Percentiles rank a stretch among this genome's conserved stretches.
phyloP scores from a whole-genome alignment of 1,140 invertebrate species.

The Araneus ventricosus region DNA sequence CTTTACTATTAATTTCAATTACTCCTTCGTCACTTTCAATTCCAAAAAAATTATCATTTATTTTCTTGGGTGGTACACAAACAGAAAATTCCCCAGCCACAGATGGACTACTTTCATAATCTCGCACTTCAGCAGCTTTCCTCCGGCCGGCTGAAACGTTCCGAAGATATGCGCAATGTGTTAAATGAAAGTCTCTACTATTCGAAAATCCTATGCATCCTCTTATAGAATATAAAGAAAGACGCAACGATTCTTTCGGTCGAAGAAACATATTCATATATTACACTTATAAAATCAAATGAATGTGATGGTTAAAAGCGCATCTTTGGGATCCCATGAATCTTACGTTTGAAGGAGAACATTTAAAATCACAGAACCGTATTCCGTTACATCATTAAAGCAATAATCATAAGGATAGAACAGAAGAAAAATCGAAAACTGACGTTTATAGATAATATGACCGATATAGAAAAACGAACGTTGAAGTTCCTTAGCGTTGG shows the following conservation, averaged over 20 bases:
- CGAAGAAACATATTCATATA: neutral
- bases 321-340: too few species aligned
- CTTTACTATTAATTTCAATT: conserved; percentile 26
- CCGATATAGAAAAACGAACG: too few species aligned
- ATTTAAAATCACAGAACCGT: too few species aligned
- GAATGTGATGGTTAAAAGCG: too few species aligned
- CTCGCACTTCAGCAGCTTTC: neutral
- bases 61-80: too few species aligned
- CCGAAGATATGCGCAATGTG: neutral
- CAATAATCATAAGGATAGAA: too few species aligned
- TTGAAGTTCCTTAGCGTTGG: too few species aligned
- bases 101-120: neutral
- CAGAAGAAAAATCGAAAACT: too few species aligned
- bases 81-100: neutral
- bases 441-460: too few species aligned
- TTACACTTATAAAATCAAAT: neutral
- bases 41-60: conserved; percentile 48
- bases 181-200: neutral
- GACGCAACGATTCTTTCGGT: neutral
- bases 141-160: neutral
- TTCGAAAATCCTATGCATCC: neutral
- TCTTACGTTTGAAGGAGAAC: too few species aligned
- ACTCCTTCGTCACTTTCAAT: conserved; percentile 60
- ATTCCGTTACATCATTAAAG: too few species aligned
- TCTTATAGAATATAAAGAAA: neutral